Conservation (phyloP, 2,797 vertebrate species). For the Merluccius polli region DNA sequence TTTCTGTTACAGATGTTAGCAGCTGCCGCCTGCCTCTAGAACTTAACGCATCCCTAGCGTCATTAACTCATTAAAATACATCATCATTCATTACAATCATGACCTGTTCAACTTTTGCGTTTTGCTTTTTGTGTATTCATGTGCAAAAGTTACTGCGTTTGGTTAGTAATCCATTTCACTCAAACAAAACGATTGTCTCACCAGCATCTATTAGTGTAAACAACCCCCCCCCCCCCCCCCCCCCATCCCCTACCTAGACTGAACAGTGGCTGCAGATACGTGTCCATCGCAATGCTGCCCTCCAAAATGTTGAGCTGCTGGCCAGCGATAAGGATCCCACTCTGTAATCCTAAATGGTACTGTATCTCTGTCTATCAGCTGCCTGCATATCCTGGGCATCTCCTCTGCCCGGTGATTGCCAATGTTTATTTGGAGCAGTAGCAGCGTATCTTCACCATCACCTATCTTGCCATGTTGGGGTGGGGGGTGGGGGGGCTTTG, state of each 20-base stretch:
- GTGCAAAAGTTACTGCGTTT: too few species aligned
- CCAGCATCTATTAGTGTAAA: background rate
- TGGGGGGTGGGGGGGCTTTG: constrained; percentile 48
- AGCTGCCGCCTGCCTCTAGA: too few species aligned
- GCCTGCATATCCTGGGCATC: constrained; percentile 51
- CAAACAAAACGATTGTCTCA: background rate
- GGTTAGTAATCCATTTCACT: too few species aligned
- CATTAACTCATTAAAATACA: too few species aligned
- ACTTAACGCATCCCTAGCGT: too few species aligned
- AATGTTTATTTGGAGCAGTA: constrained; percentile 62
- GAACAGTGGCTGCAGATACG: constrained; percentile 20
- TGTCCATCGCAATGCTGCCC: constrained; percentile 41
- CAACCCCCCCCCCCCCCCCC: background rate
- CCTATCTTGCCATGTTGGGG: constrained; percentile 39
- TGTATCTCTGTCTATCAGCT: constrained; percentile 60
- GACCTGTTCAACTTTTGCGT: too few species aligned
- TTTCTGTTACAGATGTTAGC: background rate
- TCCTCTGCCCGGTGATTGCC: constrained; percentile 59
- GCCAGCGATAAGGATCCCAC: constrained; percentile 56
- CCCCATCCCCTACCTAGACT: constrained; percentile 7
- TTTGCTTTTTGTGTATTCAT: too few species aligned
- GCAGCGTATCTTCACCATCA: constrained; percentile 55
- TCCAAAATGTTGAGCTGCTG: constrained; percentile 23
- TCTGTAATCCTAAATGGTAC: constrained; percentile 63
- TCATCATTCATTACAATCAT: too few species aligned